These are phyloP conservation scores for Clunio marinus DNA, from an alignment of 2,888 invertebrate species.

Conservation along the genomic window DNA sequence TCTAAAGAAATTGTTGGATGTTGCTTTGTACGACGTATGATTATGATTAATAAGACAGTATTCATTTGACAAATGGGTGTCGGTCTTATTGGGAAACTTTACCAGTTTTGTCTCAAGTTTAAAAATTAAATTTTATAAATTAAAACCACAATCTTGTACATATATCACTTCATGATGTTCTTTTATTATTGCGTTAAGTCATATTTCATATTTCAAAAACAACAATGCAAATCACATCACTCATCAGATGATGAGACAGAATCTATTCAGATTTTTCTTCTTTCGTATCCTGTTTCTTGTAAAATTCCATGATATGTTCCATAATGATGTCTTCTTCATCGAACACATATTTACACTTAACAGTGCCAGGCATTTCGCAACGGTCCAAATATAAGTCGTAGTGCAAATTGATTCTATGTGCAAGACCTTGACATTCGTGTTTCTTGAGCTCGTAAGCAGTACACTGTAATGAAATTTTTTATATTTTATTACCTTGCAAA, in stretches of 20 bases:
- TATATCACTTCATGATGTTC: neutral
- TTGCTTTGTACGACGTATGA: too few species aligned
- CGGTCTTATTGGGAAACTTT: too few species aligned
- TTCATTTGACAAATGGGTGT: too few species aligned
- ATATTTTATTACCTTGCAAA: too few species aligned
- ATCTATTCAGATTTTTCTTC: too few species aligned
- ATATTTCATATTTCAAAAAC: neutral
- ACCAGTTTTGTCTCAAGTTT: too few species aligned
- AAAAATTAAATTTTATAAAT: too few species aligned
- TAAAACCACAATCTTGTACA: neutral
- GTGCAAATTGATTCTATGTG: constrained; percentile 1
- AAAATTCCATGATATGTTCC: constrained; percentile 31
- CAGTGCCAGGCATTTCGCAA: constrained; percentile 9
- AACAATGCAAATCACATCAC: neutral
- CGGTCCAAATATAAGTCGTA: constrained; percentile 26
- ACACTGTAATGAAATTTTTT: too few species aligned
- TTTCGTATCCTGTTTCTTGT: constrained; percentile 20
- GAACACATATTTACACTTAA: constrained; percentile 1
- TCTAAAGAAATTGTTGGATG: too few species aligned
- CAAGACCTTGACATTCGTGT: constrained; percentile 27
- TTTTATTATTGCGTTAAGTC: too few species aligned
- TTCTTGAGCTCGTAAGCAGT: constrained; percentile 25
- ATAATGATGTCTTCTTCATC: constrained; percentile 36
- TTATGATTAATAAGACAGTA: too few species aligned
- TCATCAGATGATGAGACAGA: too few species aligned